phyloP scores from a whole-genome alignment of 2,888 invertebrate species.

The Rotaria magnacalcarata region DNA sequence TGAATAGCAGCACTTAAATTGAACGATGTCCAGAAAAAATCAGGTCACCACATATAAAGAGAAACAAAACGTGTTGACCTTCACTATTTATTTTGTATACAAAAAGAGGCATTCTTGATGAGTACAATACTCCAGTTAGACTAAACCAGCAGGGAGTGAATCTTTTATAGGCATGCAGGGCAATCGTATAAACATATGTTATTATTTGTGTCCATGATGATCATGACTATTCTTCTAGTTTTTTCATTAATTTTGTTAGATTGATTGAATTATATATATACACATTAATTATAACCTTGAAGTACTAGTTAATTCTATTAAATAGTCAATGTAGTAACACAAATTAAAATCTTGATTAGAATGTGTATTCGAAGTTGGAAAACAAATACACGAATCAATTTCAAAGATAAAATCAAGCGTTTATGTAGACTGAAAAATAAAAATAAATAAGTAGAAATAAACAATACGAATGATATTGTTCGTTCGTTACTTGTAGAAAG shows the following conservation, averaged over 20 bases:
- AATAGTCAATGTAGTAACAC: too few relatives aligned
- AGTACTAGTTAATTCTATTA: background rate
- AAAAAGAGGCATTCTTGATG: background rate
- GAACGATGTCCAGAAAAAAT: background rate
- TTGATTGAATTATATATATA: background rate
- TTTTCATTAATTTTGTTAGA: background rate
- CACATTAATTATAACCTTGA: background rate
- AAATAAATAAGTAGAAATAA: conserved; percentile 15
- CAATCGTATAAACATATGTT: background rate
- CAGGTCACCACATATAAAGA: background rate
- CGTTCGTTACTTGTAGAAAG: background rate
- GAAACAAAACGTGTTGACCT: background rate
- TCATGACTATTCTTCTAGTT: background rate
- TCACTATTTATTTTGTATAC: background rate
- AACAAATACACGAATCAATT: background rate
- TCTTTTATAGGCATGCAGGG: background rate
- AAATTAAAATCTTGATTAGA: too few relatives aligned
- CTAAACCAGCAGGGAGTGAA: background rate
- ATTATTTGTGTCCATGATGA: background rate
- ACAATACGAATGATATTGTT: background rate
- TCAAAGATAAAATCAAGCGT: background rate
- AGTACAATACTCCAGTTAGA: background rate
- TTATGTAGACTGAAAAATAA: background rate
- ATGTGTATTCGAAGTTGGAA: background rate
- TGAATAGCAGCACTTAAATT: background rate